These are phyloP conservation scores for Mionectes macconnelli DNA, from an alignment of 2,113 vertebrate species.

Conservation along the genomic window DNA sequence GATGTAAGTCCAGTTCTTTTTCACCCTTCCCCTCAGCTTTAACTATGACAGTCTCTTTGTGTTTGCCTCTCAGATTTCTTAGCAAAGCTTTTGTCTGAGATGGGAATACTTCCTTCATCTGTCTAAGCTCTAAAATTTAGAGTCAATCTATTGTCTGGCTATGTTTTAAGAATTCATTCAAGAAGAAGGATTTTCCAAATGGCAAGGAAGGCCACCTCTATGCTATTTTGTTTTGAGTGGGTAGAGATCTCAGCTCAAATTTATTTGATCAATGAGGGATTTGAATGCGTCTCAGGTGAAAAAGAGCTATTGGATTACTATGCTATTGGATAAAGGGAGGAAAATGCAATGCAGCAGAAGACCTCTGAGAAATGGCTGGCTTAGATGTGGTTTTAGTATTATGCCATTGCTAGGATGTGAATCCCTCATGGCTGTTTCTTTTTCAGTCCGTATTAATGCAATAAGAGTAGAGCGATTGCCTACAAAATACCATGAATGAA, in stretches of 20 bases:
- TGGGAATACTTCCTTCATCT: neutral
- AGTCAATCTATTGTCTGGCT: neutral
- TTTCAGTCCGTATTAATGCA: neutral
- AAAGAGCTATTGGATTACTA: neutral
- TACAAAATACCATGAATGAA: neutral
- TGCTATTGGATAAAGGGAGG: neutral
- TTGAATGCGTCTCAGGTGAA: neutral
- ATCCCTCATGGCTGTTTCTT: neutral
- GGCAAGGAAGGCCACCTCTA: neutral
- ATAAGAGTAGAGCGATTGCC: neutral
- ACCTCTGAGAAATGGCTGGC: neutral
- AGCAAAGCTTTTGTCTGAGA: neutral
- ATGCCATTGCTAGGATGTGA: neutral
- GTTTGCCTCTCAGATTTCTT: neutral
- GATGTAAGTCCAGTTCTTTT: neutral
- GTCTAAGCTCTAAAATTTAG: neutral
- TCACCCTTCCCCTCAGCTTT: neutral
- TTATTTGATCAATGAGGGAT: neutral
- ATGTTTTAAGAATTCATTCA: neutral
- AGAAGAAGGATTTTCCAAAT: neutral
- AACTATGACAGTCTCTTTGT: neutral
- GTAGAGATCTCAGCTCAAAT: neutral
- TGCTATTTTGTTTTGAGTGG: neutral
- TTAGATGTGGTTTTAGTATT: neutral
- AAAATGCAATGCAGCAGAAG: neutral